Evolutionary conservation across 2,888 invertebrate species (phyloP), one percentile per base, ranked within the genome.

Genomic region (Pardosa pseudoannulata): DNA sequence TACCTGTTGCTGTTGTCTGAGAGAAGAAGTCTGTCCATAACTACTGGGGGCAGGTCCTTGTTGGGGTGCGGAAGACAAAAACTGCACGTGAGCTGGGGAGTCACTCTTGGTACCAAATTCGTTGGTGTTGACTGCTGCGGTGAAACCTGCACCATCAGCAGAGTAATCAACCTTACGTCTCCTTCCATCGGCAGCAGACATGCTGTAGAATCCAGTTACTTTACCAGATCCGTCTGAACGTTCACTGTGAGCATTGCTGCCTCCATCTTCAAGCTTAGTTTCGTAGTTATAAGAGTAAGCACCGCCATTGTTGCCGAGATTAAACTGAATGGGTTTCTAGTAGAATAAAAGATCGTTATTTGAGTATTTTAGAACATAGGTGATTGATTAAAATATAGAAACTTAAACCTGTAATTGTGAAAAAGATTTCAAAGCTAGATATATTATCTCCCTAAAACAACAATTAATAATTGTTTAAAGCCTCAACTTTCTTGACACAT

Each of bases 121-220:
- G 28, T 83, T 88, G 41, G 88, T 88, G 19, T 88, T 50, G 2
- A 88, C 68, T 23, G 67, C 39, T 9, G 88, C 88, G 27, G 46
- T 62, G 62, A 88, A 88, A 5, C 88, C 88, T 27, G 27, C 65
- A n/a, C 31, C 19, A 2, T 72, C 88, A 16, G 88, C 85, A 0
- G 74, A 64, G 39, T 91, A 89, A 90, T 91, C 79, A 89, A 90
- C 46, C 88, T 88, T 76, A 23, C 88, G 19, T 19, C 46, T 46
- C 27, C 88, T 23, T 2, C 88, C 88, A 19, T 88, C 88, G 2
- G 78, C 67, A 9, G 7, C 73, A 23, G 70, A 64, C 64, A 88
- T 19, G 11, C 78, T 81, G 81, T 88, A 88, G 6, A 62, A n/a
- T 13, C 88, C 88, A 13, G 74, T 71, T 2, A 88, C 87, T 32